Conservation (phyloP, 2,888 invertebrate species). For the Sclerodermus sp. region DNA sequence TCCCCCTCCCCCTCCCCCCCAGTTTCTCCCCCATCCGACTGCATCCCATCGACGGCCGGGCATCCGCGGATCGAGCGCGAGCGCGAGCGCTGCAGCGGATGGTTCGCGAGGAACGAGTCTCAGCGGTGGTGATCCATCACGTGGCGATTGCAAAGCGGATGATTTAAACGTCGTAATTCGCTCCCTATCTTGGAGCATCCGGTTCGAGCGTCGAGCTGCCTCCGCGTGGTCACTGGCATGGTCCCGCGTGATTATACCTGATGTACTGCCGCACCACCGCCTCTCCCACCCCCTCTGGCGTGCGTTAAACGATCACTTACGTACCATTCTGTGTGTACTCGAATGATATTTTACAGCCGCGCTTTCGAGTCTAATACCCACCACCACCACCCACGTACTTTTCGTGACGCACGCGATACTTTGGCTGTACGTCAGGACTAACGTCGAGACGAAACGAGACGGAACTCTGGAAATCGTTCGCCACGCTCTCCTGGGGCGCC, state of each 20-base stretch:
- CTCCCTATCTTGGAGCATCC: conserved; percentile 31
- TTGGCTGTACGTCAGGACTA: background rate
- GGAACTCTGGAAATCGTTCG: too few species aligned
- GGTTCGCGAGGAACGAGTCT: too few species aligned
- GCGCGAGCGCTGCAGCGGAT: too few species aligned
- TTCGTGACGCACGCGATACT: background rate
- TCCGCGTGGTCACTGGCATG: conserved; percentile 24
- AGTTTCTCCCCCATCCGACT: too few species aligned
- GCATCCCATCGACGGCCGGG: too few species aligned
- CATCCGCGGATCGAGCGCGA: too few species aligned
- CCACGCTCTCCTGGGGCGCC: too few species aligned
- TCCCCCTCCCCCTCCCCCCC: background rate
- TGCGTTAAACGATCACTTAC: conserved; percentile 28
- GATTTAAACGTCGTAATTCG: conserved; percentile 31
- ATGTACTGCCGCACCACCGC: too few species aligned
- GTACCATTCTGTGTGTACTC: conserved; percentile 17
- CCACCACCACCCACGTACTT: conserved; percentile 4
- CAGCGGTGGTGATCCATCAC: too few species aligned
- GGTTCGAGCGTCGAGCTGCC: conserved; percentile 21
- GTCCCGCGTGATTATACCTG: conserved; percentile 19
- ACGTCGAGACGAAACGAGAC: too few species aligned
- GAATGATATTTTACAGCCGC: conserved; percentile 23
- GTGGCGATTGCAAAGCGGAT: conserved; percentile 14
- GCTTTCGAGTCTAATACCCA: conserved; percentile 16
- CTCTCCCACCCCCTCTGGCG: too few species aligned